These are phyloP conservation scores for Aphelenchoides fujianensis DNA, from an alignment of 1,140 invertebrate genomes.

Conservation along the genomic window DNA sequence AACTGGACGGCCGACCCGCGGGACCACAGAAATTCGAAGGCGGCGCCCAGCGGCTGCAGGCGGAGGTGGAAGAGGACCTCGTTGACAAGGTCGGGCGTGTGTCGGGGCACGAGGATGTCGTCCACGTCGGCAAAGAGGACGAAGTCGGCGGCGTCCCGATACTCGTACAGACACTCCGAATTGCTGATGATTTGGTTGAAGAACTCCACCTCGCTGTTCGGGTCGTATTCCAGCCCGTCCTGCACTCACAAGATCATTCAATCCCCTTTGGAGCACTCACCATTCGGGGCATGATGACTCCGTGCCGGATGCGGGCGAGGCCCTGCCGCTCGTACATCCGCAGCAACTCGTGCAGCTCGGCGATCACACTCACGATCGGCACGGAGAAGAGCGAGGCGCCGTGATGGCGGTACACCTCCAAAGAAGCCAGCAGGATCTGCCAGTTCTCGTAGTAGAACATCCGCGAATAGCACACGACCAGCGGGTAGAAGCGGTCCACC, in stretches of 20 bases:
- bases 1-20: no score
- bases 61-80: neutral
- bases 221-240: slow-evolving; percentile 1
- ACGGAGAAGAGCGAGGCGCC: neutral
- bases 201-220: neutral
- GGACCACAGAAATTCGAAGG: slow-evolving; percentile 2
- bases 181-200: slow-evolving; percentile 1
- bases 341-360: slow-evolving; percentile 1
- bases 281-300: neutral
- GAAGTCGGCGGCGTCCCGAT: slow-evolving; percentile 4
- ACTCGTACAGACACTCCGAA: slow-evolving; percentile 3
- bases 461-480: slow-evolving; percentile 42
- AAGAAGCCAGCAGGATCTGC: neutral
- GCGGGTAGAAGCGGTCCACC: no score
- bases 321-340: neutral
- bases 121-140: slow-evolving; percentile 3
- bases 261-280: neutral
- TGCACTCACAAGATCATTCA: neutral
- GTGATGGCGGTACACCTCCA: slow-evolving; percentile 3
- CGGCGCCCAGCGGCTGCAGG: neutral
- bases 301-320: neutral
- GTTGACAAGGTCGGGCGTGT: neutral
- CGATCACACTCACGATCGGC: slow-evolving; percentile 1
- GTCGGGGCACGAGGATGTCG: slow-evolving; percentile 7
- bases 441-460: slow-evolving; percentile 24